Percentiles rank a stretch among this genome's conserved stretches.
Conservation (phyloP, 1,140 invertebrate genomes). For the Tetramorium parvispinum region DNA sequence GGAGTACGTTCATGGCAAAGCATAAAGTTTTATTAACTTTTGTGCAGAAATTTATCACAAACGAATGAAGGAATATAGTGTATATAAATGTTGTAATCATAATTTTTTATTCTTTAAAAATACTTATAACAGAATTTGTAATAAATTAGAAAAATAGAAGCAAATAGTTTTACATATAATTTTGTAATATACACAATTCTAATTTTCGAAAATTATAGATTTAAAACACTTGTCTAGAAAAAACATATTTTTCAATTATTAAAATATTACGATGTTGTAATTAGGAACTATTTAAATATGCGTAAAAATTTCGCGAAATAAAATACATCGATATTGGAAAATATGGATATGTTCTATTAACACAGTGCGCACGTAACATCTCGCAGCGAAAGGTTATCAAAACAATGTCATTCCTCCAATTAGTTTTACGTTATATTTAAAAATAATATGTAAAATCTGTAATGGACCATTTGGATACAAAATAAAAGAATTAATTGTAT, state of each 20-base stretch:
- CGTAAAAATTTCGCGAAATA: neutral
- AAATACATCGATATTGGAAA: neutral
- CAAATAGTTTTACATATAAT: neutral
- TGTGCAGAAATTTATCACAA: neutral
- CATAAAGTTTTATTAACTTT: neutral
- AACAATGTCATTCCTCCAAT: neutral
- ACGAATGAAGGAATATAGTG: neutral
- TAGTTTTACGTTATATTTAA: constrained; percentile 9
- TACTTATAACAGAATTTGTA: neutral
- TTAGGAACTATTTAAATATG: constrained; percentile 3
- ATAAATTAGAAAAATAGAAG: neutral
- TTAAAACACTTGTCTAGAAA: neutral
- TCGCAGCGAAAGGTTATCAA: neutral
- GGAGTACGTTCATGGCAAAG: neutral
- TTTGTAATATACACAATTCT: neutral
- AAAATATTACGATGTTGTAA: neutral
- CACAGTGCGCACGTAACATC: neutral
- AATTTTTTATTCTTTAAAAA: neutral
- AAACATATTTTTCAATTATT: neutral
- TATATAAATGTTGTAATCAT: neutral
- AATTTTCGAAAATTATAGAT: neutral
- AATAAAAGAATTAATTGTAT: neutral
- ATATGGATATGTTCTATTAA: neutral
- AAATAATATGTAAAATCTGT: neutral
- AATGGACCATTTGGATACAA: neutral